Percentiles rank a stretch among this genome's conserved stretches.
These are phyloP conservation scores for Dromas ardeola DNA, from an alignment of 2,113 vertebrate genomes.

Conservation along the genomic window DNA sequence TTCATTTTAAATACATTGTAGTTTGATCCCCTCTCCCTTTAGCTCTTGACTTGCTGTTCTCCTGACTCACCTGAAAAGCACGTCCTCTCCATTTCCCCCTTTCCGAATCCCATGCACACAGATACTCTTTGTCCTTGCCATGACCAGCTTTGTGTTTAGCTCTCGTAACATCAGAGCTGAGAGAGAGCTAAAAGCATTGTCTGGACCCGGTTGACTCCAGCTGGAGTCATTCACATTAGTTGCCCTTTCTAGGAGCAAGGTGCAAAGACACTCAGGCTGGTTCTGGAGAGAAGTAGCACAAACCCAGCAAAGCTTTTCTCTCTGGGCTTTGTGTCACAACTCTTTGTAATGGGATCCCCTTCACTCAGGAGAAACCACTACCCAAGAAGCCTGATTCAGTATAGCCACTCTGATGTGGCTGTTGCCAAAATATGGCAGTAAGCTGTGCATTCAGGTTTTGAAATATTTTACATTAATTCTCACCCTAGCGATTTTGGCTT, in stretches of 20 bases:
- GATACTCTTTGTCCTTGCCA: background rate
- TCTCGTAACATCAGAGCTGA: background rate
- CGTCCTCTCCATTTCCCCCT: background rate
- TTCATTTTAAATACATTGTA: background rate
- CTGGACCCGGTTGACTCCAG: background rate
- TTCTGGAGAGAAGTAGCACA: background rate
- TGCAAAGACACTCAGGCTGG: background rate
- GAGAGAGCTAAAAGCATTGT: background rate
- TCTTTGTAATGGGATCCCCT: background rate
- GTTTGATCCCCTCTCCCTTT: background rate
- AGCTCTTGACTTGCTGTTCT: background rate
- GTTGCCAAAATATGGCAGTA: background rate
- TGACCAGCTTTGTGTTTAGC: background rate
- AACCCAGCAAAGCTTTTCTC: background rate
- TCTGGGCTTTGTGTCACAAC: background rate
- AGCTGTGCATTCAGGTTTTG: background rate
- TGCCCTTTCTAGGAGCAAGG: background rate
- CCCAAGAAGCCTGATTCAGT: background rate
- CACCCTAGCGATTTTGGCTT: conserved; percentile 20
- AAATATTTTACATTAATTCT: conserved; percentile 15
- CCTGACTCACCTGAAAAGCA: background rate
- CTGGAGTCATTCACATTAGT: background rate
- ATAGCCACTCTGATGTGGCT: background rate
- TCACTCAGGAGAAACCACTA: background rate
- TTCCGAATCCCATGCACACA: background rate